Percentiles rank a stretch among this genome's conserved stretches.
Evolutionary conservation across 2,797 vertebrate genomes (phyloP).

Genomic region (Babyrousa celebensis): DNA sequence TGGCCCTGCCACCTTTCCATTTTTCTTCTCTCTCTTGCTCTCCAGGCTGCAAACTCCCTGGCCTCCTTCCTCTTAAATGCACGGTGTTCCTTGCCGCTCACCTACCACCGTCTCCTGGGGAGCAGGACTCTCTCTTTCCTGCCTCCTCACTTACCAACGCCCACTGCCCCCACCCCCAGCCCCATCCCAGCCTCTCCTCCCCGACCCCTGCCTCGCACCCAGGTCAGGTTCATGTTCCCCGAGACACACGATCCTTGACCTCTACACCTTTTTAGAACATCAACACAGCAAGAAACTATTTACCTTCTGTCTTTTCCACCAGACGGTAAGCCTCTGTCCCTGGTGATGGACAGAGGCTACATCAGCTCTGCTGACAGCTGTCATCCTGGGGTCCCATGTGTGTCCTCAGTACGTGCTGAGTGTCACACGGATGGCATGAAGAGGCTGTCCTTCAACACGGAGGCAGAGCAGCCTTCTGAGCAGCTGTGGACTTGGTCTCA

Average conservation of each 20-base stretch:
- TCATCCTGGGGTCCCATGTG: not conserved
- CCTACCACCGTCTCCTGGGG: not conserved
- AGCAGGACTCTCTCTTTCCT: not conserved
- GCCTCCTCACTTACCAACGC: not conserved
- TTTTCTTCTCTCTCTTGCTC: not conserved
- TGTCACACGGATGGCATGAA: not conserved
- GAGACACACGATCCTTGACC: not conserved
- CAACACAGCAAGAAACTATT: not conserved
- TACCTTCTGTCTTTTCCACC: not conserved
- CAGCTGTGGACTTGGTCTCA: not conserved
- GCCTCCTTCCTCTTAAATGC: not conserved
- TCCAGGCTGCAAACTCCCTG: not conserved
- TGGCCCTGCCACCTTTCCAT: not conserved
- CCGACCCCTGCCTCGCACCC: not conserved
- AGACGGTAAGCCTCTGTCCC: not conserved
- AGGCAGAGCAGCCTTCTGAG: not conserved
- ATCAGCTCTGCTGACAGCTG: not conserved
- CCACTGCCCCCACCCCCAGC: not conserved
- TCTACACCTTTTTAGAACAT: not conserved
- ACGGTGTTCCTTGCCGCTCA: not conserved
- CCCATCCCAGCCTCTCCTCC: not conserved
- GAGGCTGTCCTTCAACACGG: accelerated
- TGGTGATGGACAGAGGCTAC: not conserved
- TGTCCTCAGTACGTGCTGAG: accelerated
- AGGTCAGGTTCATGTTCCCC: not conserved